Percentiles rank a stretch among this genome's conserved stretches.
These are phyloP conservation scores for Adelges cooleyi DNA, from an alignment of 1,140 invertebrate species.

Conservation along the genomic window DNA sequence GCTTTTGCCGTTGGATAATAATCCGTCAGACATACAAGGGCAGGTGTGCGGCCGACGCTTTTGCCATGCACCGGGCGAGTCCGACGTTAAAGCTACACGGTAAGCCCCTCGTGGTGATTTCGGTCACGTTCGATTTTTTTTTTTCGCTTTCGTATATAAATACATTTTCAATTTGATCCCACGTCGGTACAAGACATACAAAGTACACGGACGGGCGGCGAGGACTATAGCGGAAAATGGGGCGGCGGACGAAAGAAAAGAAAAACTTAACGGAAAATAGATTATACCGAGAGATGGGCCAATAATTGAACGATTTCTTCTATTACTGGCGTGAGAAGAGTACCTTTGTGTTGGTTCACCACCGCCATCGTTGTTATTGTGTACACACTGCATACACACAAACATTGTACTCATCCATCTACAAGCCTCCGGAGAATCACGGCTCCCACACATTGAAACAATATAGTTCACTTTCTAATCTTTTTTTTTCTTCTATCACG, in stretches of 20 bases:
- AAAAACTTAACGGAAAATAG: conserved; percentile 21
- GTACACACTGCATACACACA: background rate
- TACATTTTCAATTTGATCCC: background rate
- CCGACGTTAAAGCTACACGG: background rate
- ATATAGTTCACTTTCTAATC: conserved; percentile 23
- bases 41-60: too few relatives aligned
- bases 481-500: background rate
- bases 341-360: background rate
- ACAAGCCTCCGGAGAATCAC: background rate
- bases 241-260: background rate
- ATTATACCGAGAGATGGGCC: conserved; percentile 17
- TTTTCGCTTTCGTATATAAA: background rate
- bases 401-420: background rate
- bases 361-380: background rate
- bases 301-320: conserved; percentile 22
- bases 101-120: conserved; percentile 16
- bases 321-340: conserved; percentile 13
- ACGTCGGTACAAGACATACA: background rate
- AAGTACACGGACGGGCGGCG: background rate
- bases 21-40: too few relatives aligned
- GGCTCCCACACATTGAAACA: conserved; percentile 25
- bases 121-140: conserved; percentile 20
- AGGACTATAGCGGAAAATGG: too few relatives aligned
- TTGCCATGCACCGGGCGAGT: too few relatives aligned
- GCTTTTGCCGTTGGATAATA: conserved; percentile 5